Evolutionary conservation across 1,140 invertebrate species (phyloP).

Genomic region (Idris sp.): DNA sequence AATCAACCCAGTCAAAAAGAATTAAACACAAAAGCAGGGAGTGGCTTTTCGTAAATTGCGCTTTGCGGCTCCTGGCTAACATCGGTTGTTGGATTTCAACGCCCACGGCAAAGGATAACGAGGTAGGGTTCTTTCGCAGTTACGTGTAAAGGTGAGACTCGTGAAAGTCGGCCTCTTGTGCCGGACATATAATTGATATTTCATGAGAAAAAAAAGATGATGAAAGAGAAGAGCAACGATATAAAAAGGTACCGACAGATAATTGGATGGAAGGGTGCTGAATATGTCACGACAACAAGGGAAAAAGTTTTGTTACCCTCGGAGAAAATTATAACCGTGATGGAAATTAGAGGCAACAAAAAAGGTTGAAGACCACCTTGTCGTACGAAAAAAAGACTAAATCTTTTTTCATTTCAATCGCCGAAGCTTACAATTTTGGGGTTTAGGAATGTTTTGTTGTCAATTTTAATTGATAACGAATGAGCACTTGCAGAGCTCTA

Average conservation of each 20-base stretch:
- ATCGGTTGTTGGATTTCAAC: conserved; percentile 67
- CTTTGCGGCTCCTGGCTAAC: conserved; percentile 71
- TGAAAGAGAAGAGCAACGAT: conserved; percentile 54
- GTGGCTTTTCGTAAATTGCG: conserved; percentile 72
- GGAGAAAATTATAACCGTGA: conserved; percentile 36
- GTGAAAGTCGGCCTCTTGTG: conserved; percentile 66
- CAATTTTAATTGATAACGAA: conserved; percentile 69
- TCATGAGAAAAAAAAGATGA: conserved; percentile 64
- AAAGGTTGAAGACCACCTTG: conserved; percentile 27
- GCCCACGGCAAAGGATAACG: conserved; percentile 72
- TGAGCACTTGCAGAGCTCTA: conserved; percentile 26
- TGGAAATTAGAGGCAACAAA: conserved; percentile 15
- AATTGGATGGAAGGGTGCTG: conserved; percentile 41
- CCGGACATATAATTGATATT: conserved; percentile 72
- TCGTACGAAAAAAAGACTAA: conserved; percentile 13
- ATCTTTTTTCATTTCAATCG: conserved; percentile 13
- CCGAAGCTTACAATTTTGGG: conserved; percentile 58
- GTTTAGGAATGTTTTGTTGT: conserved; percentile 64
- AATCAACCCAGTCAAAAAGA: conserved; percentile 45
- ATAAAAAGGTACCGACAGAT: conserved; percentile 43
- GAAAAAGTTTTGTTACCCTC: conserved; percentile 24
- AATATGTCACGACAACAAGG: conserved; percentile 14
- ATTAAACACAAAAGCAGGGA: conserved; percentile 53
- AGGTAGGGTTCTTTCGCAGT: conserved; percentile 58
- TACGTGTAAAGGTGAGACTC: conserved; percentile 60